Conservation (phyloP, 1,140 invertebrate genomes). For the Plodia interpunctella region DNA sequence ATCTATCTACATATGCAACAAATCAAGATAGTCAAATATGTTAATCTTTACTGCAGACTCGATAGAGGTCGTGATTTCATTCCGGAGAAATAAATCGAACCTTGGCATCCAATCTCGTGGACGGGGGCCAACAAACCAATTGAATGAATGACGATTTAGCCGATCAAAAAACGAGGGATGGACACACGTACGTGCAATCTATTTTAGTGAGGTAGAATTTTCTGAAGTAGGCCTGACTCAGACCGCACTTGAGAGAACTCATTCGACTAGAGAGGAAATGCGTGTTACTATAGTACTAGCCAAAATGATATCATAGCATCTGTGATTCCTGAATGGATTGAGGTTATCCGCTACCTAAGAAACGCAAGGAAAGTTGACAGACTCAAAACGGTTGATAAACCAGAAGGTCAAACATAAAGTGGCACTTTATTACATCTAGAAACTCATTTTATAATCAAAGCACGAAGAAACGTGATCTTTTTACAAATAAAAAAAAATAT, state of each 20-base stretch:
- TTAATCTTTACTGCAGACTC: constrained; percentile 7
- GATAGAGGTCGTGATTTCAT: constrained; percentile 33
- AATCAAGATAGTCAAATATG: background rate
- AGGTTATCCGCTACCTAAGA: background rate
- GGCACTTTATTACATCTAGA: constrained; percentile 6
- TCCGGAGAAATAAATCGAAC: constrained; percentile 41
- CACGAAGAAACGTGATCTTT: constrained; percentile 10
- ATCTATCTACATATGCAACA: too few relatives aligned
- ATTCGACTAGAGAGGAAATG: constrained; percentile 61
- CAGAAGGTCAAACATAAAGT: constrained; percentile 1
- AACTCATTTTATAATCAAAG: constrained; percentile 11
- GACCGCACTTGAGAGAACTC: constrained; percentile 52
- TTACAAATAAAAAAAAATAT: constrained; percentile 10
- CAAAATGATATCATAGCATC: background rate
- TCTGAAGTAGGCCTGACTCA: constrained; percentile 62
- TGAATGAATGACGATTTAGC: constrained; percentile 69
- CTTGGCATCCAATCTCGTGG: constrained; percentile 56
- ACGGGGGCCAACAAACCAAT: constrained; percentile 59
- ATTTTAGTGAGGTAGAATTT: constrained; percentile 63
- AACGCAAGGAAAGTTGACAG: constrained; percentile 1
- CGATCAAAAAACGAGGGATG: constrained; percentile 54
- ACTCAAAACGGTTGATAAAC: constrained; percentile 1
- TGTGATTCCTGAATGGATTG: background rate
- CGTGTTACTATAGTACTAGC: constrained; percentile 16
- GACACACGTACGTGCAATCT: constrained; percentile 54